Conservation (phyloP, 2,888 invertebrate species). For the Melitaea athalia region DNA sequence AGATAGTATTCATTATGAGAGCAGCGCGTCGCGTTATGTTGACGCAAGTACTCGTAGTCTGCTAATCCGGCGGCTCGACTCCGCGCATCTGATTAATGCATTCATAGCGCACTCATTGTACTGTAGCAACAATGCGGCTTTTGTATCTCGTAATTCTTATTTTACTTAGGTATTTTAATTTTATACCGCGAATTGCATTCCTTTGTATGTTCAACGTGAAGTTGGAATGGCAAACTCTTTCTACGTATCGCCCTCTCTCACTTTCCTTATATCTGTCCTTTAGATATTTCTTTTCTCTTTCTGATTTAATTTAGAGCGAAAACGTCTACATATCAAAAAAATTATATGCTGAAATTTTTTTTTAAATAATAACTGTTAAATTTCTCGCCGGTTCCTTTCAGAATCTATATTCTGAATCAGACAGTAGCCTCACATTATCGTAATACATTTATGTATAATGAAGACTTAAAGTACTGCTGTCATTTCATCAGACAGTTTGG, state of each 20-base stretch:
- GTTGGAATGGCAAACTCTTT: neutral
- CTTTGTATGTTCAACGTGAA: neutral
- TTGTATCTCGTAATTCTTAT: constrained; percentile 3
- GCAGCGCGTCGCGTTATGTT: neutral
- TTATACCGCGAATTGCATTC: neutral
- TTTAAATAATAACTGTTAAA: too few species aligned
- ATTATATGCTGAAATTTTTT: too few species aligned
- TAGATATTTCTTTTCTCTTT: too few species aligned
- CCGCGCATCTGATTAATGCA: constrained; percentile 13
- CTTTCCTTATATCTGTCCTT: too few species aligned
- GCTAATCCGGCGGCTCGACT: constrained; percentile 5
- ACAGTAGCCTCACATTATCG: too few species aligned
- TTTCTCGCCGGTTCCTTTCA: too few species aligned
- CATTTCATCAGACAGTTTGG: too few species aligned
- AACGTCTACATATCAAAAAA: too few species aligned
- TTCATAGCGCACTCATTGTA: constrained; percentile 13
- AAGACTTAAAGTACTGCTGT: too few species aligned
- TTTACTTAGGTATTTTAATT: constrained; percentile 5
- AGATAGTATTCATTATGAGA: neutral
- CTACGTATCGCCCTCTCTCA: neutral
- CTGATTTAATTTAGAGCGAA: too few species aligned
- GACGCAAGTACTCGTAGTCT: constrained; percentile 3
- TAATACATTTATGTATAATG: too few species aligned
- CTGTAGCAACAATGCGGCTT: neutral
- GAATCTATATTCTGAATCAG: too few species aligned